phyloP scores from a whole-genome alignment of 2,797 vertebrate genomes.

The Oryzias dopingdopingensis region DNA sequence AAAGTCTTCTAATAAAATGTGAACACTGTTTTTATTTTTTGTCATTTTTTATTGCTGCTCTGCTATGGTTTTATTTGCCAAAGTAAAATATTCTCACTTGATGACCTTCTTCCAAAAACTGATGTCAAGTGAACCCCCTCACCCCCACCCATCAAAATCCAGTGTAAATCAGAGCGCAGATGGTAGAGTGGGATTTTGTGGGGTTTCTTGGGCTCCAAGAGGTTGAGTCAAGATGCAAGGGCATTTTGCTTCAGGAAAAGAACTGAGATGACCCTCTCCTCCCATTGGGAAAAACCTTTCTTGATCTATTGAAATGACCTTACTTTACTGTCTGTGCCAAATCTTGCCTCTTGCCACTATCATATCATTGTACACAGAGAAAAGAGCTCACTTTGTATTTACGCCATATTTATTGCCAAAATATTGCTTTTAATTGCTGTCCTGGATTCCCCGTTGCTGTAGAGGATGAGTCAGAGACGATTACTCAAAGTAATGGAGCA shows the following conservation, averaged over 20 bases:
- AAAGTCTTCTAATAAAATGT: too few relatives aligned
- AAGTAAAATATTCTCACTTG: slow-evolving; percentile 76
- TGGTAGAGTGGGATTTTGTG: slow-evolving; percentile 42
- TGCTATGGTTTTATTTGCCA: slow-evolving; percentile 78
- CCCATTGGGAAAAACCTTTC: slow-evolving; percentile 26
- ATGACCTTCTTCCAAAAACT: slow-evolving; percentile 80
- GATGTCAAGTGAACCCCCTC: slow-evolving; percentile 81
- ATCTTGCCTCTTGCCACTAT: slow-evolving; percentile 76
- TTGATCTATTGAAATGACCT: slow-evolving; percentile 48
- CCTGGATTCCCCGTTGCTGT: slow-evolving; percentile 74
- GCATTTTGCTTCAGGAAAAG: slow-evolving; percentile 42
- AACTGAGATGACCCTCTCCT: slow-evolving; percentile 18
- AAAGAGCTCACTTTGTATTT: slow-evolving; percentile 79
- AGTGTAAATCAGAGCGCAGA: slow-evolving; percentile 75
- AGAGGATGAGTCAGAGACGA: slow-evolving; percentile 78
- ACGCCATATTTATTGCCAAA: slow-evolving; percentile 74
- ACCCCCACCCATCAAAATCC: slow-evolving; percentile 63
- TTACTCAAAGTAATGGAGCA: slow-evolving; percentile 84
- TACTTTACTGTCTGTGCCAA: slow-evolving; percentile 58
- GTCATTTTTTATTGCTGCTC: slow-evolving; percentile 52
- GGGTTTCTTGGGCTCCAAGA: slow-evolving; percentile 42
- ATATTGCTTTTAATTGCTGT: slow-evolving; percentile 84
- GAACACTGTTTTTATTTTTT: too few relatives aligned
- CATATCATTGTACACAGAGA: slow-evolving; percentile 80
- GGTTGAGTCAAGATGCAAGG: slow-evolving; percentile 32